A percentile compares a stretch with the other conserved stretches of the same genome.
phyloP scores from a whole-genome alignment of 2,113 vertebrate genomes.

The Gila orcuttii region DNA sequence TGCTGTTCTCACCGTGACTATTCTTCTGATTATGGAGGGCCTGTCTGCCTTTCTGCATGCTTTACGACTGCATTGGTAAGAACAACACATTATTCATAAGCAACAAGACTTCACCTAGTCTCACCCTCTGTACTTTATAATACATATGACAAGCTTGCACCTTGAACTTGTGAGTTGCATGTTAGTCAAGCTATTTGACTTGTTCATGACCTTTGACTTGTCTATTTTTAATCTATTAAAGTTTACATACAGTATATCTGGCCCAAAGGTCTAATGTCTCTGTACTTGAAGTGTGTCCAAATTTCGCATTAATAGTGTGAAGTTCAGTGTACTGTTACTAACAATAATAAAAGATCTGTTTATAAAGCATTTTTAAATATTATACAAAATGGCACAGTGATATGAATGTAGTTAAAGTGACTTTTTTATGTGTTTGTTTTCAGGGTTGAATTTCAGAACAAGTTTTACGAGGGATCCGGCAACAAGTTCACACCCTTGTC shows the following conservation, averaged over 20 bases:
- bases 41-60: slow-evolving; percentile 67
- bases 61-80: slow-evolving; percentile 62
- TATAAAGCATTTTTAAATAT: slow-evolving; percentile 4
- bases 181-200: not conserved
- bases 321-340: not conserved
- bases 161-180: not conserved
- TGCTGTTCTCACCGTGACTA: slow-evolving; percentile 53
- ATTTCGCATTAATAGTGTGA: not conserved
- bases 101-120: not conserved
- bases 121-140: not conserved
- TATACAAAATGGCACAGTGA: not conserved
- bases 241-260: not conserved
- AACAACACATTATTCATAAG: not conserved
- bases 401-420: not conserved
- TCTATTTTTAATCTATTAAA: not conserved
- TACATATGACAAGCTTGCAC: not conserved
- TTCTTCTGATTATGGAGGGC: slow-evolving; percentile 63
- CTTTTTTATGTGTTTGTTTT: slow-evolving; percentile 24
- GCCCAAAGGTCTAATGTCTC: not conserved
- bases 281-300: not conserved
- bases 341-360: not conserved
- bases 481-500: slow-evolving; percentile 48
- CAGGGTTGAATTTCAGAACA: slow-evolving; percentile 56
- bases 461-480: slow-evolving; percentile 50
- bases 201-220: not conserved